phyloP scores from a whole-genome alignment of 2,888 invertebrate species.

The Tromatobia lineatoria region DNA sequence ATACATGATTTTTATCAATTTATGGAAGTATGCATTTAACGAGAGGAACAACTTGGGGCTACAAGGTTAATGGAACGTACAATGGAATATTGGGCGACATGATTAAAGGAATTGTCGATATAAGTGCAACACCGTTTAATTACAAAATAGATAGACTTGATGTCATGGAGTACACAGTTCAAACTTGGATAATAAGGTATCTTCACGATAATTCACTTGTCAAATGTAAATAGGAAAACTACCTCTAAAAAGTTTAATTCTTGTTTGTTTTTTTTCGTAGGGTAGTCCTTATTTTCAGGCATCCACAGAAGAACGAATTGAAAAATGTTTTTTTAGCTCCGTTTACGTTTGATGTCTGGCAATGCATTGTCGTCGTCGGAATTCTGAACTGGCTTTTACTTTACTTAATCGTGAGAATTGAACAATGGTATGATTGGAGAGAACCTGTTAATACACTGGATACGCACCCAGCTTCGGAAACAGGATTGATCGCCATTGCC shows the following conservation, averaged over 20 bases:
- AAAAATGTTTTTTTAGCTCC: constrained; percentile 89
- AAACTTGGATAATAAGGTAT: constrained; percentile 89
- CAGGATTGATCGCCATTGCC: constrained; percentile 84
- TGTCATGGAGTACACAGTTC: constrained; percentile 88
- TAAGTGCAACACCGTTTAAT: constrained; percentile 90
- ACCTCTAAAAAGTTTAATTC: not conserved
- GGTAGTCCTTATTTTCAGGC: constrained; percentile 74
- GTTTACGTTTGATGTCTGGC: constrained; percentile 87
- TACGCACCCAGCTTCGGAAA: constrained; percentile 74
- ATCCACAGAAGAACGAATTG: constrained; percentile 88
- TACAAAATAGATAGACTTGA: constrained; percentile 88
- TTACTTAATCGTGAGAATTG: constrained; percentile 72
- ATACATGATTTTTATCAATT: constrained; percentile 7
- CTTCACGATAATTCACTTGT: constrained; percentile 21
- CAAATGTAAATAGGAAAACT: not conserved
- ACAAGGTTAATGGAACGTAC: constrained; percentile 77
- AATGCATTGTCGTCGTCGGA: constrained; percentile 86
- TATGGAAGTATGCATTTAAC: constrained; percentile 75
- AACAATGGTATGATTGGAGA: constrained; percentile 66
- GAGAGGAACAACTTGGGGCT: constrained; percentile 77
- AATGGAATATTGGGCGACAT: constrained; percentile 79
- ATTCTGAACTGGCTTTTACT: constrained; percentile 74
- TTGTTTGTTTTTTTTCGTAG: constrained; percentile 1
- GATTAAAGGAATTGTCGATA: constrained; percentile 86
- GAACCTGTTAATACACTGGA: constrained; percentile 63